Evolutionary conservation across 2,113 vertebrate genomes (phyloP).

Genomic region (Nannospalax galili): DNA sequence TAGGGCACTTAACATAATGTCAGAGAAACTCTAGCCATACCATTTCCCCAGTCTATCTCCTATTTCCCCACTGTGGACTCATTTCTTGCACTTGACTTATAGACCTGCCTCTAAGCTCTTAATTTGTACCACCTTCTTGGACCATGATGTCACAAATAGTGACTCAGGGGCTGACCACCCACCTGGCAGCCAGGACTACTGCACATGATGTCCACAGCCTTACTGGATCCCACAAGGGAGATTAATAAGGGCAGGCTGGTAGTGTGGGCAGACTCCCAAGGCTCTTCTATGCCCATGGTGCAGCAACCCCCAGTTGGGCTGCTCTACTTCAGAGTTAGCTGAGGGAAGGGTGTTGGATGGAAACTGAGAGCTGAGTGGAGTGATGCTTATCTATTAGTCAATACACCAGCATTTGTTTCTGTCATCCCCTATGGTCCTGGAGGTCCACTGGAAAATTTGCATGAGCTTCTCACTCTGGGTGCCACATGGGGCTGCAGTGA

Average conservation of each 20-base stretch:
- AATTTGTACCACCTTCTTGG: not conserved
- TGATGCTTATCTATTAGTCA: not conserved
- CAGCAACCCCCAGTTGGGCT: too few relatives aligned
- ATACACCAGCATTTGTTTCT: not conserved
- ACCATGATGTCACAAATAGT: not conserved
- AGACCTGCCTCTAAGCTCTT: not conserved
- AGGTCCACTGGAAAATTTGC: not conserved
- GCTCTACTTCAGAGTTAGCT: not conserved
- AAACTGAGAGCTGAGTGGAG: not conserved
- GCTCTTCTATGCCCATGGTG: too few relatives aligned
- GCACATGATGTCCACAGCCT: too few relatives aligned
- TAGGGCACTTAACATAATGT: too few relatives aligned
- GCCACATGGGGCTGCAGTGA: not conserved
- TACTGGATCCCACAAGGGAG: not conserved
- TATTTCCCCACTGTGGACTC: not conserved
- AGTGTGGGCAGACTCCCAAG: fast-evolving
- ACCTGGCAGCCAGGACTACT: not conserved
- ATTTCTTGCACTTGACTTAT: not conserved
- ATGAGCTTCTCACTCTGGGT: not conserved
- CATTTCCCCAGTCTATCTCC: too few relatives aligned
- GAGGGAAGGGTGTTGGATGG: not conserved
- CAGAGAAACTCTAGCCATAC: too few relatives aligned
- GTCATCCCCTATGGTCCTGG: too few relatives aligned
- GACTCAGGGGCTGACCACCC: not conserved
- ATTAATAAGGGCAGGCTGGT: too few relatives aligned